A percentile compares a stretch with the other conserved stretches of the same genome.
Evolutionary conservation across 2,113 vertebrate genomes (phyloP).

Genomic region (Dicrurus megarhynchus): DNA sequence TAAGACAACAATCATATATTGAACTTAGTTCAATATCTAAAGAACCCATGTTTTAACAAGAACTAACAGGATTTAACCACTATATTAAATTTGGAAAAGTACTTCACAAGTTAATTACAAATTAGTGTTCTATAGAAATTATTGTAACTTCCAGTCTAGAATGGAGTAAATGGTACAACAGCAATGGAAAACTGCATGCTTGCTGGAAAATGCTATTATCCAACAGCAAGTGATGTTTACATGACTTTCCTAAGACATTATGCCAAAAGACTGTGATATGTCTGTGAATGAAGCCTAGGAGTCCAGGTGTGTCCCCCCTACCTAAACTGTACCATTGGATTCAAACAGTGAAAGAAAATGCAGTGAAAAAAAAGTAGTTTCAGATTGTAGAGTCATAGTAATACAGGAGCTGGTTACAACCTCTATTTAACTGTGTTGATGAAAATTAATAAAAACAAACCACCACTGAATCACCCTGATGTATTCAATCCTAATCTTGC

Average conservation of each 20-base stretch:
- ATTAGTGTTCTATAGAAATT: neutral
- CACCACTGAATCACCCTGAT: neutral
- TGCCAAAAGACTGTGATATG: neutral
- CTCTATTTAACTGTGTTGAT: neutral
- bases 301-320: neutral
- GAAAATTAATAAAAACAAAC: neutral
- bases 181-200: neutral
- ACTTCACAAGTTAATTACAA: neutral
- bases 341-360: neutral
- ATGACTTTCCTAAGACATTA: neutral
- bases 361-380: neutral
- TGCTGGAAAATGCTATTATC: neutral
- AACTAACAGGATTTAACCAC: neutral
- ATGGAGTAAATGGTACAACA: neutral
- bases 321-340: neutral
- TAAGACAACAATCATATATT: neutral
- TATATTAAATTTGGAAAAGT: neutral
- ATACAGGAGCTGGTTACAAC: neutral
- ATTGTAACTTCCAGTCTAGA: neutral
- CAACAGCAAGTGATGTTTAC: neutral
- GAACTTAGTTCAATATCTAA: neutral
- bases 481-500: neutral
- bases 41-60: neutral
- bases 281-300: neutral
- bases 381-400: neutral